phyloP scores from a whole-genome alignment of 2,113 vertebrate genomes.

The Lagopus muta region DNA sequence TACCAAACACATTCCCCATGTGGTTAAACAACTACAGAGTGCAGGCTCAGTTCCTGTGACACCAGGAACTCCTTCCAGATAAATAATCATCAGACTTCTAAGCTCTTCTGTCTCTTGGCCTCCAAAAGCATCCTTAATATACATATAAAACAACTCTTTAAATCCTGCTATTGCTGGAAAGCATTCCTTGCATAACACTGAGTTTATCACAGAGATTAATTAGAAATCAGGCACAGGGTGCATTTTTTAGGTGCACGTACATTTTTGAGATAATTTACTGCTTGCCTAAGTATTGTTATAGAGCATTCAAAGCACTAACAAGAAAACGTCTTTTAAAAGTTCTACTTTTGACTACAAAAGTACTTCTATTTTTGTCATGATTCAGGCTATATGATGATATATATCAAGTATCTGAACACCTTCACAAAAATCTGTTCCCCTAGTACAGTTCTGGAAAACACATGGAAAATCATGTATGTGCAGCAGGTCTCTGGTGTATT shows the following conservation, averaged over 20 bases:
- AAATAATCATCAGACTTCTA: slow-evolving; percentile 47
- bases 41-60: not conserved
- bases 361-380: not conserved
- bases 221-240: not conserved
- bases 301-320: not conserved
- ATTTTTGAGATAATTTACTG: not conserved
- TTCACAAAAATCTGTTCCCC: not conserved
- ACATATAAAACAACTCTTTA: slow-evolving; percentile 43
- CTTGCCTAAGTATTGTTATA: not conserved
- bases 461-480: not conserved
- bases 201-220: not conserved
- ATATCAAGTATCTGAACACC: not conserved
- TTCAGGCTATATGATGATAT: not conserved
- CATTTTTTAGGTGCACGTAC: not conserved
- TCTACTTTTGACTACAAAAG: not conserved
- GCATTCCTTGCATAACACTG: not conserved
- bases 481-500: not conserved
- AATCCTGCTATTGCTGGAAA: not conserved
- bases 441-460: not conserved
- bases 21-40: not conserved
- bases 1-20: not conserved
- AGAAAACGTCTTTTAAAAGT: not conserved
- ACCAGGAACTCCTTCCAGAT: slow-evolving; percentile 27
- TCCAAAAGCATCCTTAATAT: slow-evolving; percentile 63
- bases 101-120: slow-evolving; percentile 55